Evolutionary conservation across 2,797 vertebrate genomes (phyloP), one percentile per base, ranked within the genome.

Genomic region (Holocentrus rufus): DNA sequence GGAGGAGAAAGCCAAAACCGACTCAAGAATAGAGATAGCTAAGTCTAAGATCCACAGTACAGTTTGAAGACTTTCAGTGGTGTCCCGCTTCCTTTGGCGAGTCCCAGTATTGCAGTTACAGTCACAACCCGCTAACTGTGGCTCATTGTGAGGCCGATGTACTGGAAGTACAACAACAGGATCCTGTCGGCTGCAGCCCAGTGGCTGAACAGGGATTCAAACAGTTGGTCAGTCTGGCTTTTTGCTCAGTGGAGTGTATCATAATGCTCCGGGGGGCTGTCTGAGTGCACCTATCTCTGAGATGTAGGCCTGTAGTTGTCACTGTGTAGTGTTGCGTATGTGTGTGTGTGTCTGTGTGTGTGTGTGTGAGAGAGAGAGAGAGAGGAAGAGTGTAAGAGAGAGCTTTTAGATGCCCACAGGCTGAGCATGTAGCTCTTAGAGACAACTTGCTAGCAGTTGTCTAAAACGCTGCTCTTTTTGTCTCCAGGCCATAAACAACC

Each of bases 161-260:
- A 36, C 27, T 42, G 36, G 69, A 84, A 83, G 72, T 72, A 81
- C 73, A 85, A 77, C 73, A 82, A 57, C 60, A 76, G 69, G 69
- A 73, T 75, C 62, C 62, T 54, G 64, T 79, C 73, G 79, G 76
- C 83, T 74, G 65, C 63, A 70, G 49, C 30, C 54, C 22, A 46
- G 65, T 72, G 34, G 65, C 53, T 63, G 47, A 57, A 50, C 50
- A 52, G 42, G 59, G 72, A 81, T 44, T 71, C 50, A 71, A 56
- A 66, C 30, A 74, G 79, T 57, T 56, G 74, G 61, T 72, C 69
- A 25, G 55, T 69, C 54, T 20, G 62, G 85, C 65, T 62, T 79
- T 84, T 77, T 81, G 74, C 72, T 85, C 84, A 74, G 73, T 72
- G 67, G 70, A 87, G 81, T 85, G 80, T 57, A 75, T 81, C 73